Conservation (phyloP, 2,113 vertebrate genomes). For the Acrocephalus arundinaceus region DNA sequence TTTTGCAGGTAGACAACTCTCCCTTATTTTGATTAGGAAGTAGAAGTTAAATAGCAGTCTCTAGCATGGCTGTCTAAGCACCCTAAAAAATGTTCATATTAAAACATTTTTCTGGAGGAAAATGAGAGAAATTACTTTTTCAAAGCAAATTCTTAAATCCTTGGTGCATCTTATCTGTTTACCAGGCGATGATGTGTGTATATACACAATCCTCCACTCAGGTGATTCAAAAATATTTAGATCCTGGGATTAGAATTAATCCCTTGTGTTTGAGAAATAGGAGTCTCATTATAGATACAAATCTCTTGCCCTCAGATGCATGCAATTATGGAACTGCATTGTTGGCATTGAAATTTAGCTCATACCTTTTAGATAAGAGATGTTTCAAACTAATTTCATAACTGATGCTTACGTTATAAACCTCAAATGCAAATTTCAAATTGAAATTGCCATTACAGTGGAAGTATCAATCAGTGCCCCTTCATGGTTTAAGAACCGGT, state of each 20-base stretch:
- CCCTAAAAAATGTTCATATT: not conserved
- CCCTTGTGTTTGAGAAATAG: not conserved
- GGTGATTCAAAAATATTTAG: not conserved
- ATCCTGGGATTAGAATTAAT: not conserved
- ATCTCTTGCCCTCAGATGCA: not conserved
- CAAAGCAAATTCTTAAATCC: not conserved
- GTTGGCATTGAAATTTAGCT: not conserved
- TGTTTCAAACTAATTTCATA: not conserved
- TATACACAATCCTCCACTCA: not conserved
- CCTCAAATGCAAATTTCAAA: not conserved
- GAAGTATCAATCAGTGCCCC: not conserved
- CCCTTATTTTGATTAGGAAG: not conserved
- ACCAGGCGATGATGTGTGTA: not conserved
- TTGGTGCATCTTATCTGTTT: not conserved
- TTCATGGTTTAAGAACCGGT: not conserved
- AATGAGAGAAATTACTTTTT: not conserved
- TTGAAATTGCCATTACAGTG: not conserved
- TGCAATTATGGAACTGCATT: not conserved
- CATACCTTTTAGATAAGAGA: not conserved
- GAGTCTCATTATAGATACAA: not conserved
- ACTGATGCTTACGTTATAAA: not conserved
- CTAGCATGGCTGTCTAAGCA: not conserved
- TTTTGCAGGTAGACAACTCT: not conserved
- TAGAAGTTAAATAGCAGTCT: not conserved
- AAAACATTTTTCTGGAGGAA: accelerated